Base-by-base conservation (phyloP, 2,888 invertebrate species). In the Cheilosia variabilis region DNA sequence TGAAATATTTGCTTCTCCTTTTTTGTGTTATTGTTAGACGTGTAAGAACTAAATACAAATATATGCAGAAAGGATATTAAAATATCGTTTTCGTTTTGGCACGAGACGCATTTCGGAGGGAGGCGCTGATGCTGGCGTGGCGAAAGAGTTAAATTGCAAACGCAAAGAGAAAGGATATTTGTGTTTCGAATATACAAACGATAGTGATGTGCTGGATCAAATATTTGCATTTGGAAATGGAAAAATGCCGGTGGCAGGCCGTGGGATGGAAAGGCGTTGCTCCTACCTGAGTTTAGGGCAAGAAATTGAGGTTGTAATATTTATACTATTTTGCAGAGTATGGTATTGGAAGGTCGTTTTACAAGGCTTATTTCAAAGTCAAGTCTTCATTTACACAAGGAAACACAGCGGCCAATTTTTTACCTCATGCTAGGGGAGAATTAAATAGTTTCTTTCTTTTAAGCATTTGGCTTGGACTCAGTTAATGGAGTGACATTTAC, bases 211-310 rank as follows among this genome's bases (percentile, higher is more conserved):
- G 55, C 57, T 68, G 57, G 73, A 66, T 79, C 79, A 83, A 83
- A 83, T 79, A 83, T 83, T 83, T 83, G 78, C 83, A 83, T 78
- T 73, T 79, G 57, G 72, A 79, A 83, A 82, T 82, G 37, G 82
- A 43, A 82, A 76, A 69, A 52, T 45, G 6, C 13, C 31, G 10
- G 4, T 52, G 19, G 7, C 17, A 2, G 3, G 9, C 13, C 5
- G 24, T 22, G 5, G 4, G 6, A 24, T 24, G 24, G 13, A 24
- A 5, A 19, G 22, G 50, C 2, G 9, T 15, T 52, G 2, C 4
- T 24, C 22, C 15, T 1, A 15, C 24, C 2, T 24, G 19, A 10
- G 50, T 10, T 2, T 37, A 1, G 37, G 37, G 10, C 10, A 34
- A 34, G 7, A 2, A 34, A 34, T 34, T 9, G 2, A 34, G 34